Evolutionary conservation across 1,140 invertebrate genomes (phyloP), one percentile per base, ranked within the genome.

Genomic region (Leptonema lineaticorne): DNA sequence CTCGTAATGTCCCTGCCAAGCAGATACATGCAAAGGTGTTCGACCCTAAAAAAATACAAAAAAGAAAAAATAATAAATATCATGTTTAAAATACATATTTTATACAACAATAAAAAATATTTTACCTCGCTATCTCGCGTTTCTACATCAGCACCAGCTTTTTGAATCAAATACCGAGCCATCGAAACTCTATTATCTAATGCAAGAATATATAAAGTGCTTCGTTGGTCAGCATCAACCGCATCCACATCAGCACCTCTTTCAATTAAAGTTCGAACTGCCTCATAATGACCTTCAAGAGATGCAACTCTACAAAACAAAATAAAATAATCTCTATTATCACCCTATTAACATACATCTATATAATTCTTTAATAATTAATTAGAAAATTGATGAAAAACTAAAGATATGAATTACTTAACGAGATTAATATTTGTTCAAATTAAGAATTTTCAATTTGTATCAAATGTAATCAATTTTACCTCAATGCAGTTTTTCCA

Each of bases 1-100:
- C 63, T 95, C 92, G 57, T 91, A 90, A 76, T 95, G 93, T 8
- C 93, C 94, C 78, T 98, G 95, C 95, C 95, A 97, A 26, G 94
- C 88, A 20, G 94, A 93, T 0, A 97, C 94, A 79, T 97, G 95
- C 29, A 98, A 81, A 0, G 94, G 91, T 2, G 94, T 96, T 60
- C 95, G 87, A 30, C 95, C 95, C 86, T 89, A 70, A 29, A 75
- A 74, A 41, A 22, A 22, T 24, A 20, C 18, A 53, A 53, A 1
- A 53, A 26, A 41, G 2, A 11, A 4, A 14, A 41, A 41, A 4
- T 53, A 1, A 53, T 48, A 3, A 20, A 20, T 22, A 18, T 20
- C 2, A 16, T 48, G 46, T 48, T 1, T 20, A 48, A 33, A 48
- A 20, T 48, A 48, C 3, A 4, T 20, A 48, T 8, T 48, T 3